phyloP scores from a whole-genome alignment of 1,140 invertebrate species.

The Habropoda laboriosa region DNA sequence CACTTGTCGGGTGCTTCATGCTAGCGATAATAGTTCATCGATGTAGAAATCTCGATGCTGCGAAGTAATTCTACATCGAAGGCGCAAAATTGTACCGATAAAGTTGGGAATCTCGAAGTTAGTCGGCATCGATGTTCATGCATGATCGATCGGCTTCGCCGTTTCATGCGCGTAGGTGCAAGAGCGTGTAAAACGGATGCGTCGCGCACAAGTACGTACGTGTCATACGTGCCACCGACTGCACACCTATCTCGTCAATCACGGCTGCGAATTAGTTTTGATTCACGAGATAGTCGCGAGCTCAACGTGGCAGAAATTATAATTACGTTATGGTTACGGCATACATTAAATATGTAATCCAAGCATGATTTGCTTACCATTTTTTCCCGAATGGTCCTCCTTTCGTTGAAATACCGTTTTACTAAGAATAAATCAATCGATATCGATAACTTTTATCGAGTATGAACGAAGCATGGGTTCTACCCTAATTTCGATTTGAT shows the following conservation, averaged over 20 bases:
- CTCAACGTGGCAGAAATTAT: slow-evolving; percentile 28
- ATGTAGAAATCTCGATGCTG: not conserved
- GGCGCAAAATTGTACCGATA: not conserved
- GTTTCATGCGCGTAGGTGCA: slow-evolving; percentile 11
- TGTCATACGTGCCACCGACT: not conserved
- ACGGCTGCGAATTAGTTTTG: slow-evolving; percentile 57
- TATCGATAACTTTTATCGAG: too few relatives aligned
- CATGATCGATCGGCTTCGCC: slow-evolving; percentile 33
- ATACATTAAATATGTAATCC: not conserved
- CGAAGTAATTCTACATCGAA: not conserved
- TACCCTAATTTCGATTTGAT: too few relatives aligned
- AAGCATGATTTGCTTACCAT: too few relatives aligned
- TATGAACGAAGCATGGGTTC: too few relatives aligned
- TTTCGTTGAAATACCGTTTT: too few relatives aligned
- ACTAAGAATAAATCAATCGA: too few relatives aligned
- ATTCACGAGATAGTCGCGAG: slow-evolving; percentile 14
- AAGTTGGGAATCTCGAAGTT: slow-evolving; percentile 29
- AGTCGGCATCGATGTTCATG: slow-evolving; percentile 33
- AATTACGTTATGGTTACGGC: slow-evolving; percentile 10
- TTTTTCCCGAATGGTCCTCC: too few relatives aligned
- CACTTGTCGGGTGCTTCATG: too few relatives aligned
- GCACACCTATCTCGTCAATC: slow-evolving; percentile 33
- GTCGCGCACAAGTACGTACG: slow-evolving; percentile 10
- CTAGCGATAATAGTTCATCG: too few relatives aligned
- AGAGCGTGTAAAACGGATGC: slow-evolving; percentile 17